Evolutionary conservation across 2,113 vertebrate species (phyloP).

Genomic region (Notothenia coriiceps): DNA sequence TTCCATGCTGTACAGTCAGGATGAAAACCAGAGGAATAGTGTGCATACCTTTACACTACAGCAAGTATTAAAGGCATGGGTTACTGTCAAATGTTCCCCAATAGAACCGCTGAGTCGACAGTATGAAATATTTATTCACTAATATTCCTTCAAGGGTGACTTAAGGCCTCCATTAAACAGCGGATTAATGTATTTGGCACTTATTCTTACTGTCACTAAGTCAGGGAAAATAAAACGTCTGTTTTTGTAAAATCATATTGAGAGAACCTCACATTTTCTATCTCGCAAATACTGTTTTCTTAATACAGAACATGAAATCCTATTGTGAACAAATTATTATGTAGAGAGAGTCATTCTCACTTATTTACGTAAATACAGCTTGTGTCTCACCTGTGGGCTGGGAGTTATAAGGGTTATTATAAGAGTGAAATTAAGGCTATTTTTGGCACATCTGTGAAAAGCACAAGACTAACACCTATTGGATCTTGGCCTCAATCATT

Average conservation of each 20-base stretch:
- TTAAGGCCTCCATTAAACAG: conserved; percentile 30
- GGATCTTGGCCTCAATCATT: background rate
- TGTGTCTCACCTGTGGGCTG: no score
- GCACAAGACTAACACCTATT: background rate
- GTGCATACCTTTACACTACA: conserved; percentile 11
- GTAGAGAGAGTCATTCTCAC: conserved; percentile 5
- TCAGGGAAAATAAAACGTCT: conserved; percentile 10
- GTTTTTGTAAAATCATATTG: background rate
- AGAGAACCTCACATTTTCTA: background rate
- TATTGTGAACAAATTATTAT: background rate
- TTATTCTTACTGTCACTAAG: conserved; percentile 17
- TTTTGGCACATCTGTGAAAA: conserved; percentile 3
- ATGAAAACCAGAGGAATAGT: conserved; percentile 44
- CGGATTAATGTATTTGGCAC: conserved; percentile 4
- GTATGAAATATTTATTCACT: conserved; percentile 49
- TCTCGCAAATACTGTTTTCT: background rate
- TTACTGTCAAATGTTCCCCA: conserved; percentile 40
- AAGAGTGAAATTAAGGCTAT: background rate
- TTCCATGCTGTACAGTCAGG: conserved; percentile 29
- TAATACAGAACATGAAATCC: background rate
- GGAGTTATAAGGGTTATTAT: no score
- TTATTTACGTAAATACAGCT: no score
- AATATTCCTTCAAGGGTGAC: conserved; percentile 27
- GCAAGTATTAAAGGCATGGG: conserved; percentile 17
- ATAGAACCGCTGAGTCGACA: conserved; percentile 17